Evolutionary conservation across 1,140 invertebrate species (phyloP), one percentile per base, ranked within the genome.

Genomic region (Penaeus vannamei): DNA sequence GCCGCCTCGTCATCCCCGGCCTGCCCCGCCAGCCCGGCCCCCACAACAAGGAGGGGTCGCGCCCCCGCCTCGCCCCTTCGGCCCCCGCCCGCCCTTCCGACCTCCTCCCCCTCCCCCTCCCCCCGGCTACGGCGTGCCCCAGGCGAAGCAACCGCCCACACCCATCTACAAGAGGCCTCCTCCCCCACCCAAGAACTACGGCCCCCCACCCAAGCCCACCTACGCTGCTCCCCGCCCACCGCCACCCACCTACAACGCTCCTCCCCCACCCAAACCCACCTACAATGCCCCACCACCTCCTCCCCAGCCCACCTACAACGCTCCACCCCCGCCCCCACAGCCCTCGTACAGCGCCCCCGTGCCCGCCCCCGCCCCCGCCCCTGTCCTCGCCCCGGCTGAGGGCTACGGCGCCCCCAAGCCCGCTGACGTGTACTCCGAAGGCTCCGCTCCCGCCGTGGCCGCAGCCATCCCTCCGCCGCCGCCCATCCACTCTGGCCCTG

Each of bases 1-100:
- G 91, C 26, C 85, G 69, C 36, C 84, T 91, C 60, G 86, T 91
- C 5, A 69, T 91, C 4, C 90, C 90, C 19, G 69, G 60, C 26
- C 87, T 53, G 14, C 88, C 90, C 69, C 22, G 32, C 12, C 46
- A 61, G 32, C 36, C 12, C 22, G 64, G 42, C 32, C 14, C 46
- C 42, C 64, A 62, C 60, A 61, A 81, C 60, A 80, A 84, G 66
- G 64, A 79, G 42, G 53, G n/a, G n/a, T 59, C 83, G 0, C 61
- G 46, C 23, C 62, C 86, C 32, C 77, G 5, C 26, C 29, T 82
- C 83, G 53, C 90, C 90, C 26, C 53, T 83, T 2, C 87, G 60
- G 22, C 88, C 84, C 46, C 84, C 88, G 53, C 88, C 84, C 10
- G 72, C 90, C 32, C 90, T 62, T 29, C 46, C 66, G 7, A 42